Conservation (phyloP, 2,113 vertebrate species). For the Camelus bactrianus region DNA sequence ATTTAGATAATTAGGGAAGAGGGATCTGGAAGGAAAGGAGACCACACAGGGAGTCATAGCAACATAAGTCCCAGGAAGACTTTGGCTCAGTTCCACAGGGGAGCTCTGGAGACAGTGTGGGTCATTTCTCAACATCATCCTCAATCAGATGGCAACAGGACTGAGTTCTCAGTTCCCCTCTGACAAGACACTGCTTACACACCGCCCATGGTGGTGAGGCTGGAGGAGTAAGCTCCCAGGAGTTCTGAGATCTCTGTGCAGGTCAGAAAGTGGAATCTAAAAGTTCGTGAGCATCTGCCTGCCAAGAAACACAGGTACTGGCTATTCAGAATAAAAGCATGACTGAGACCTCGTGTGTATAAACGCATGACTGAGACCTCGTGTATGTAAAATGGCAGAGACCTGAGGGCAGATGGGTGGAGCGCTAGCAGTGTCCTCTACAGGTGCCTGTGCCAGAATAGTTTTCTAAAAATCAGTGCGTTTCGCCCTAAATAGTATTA, state of each 20-base stretch:
- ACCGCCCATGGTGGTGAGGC: too few relatives aligned
- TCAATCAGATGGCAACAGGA: not conserved
- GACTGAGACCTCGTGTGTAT: not conserved
- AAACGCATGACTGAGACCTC: too few relatives aligned
- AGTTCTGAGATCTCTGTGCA: not conserved
- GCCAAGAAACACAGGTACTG: not conserved
- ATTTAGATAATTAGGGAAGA: not conserved
- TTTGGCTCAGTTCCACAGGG: not conserved
- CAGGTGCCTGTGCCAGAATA: too few relatives aligned
- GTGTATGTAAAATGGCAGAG: not conserved
- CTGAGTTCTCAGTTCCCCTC: not conserved
- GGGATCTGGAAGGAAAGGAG: not conserved
- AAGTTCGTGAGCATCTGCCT: not conserved
- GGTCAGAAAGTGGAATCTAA: not conserved
- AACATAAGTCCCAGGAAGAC: not conserved
- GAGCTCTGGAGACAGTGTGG: not conserved
- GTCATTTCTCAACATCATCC: not conserved
- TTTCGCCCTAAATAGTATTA: not conserved
- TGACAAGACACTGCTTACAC: not conserved
- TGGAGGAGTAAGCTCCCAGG: not conserved
- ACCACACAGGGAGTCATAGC: not conserved
- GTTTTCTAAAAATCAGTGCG: not conserved
- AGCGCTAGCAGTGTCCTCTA: too few relatives aligned
- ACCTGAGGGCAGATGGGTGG: not conserved
- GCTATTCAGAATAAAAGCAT: not conserved